phyloP scores from a whole-genome alignment of 1,140 invertebrate genomes.

The Lordiphosa collinella region DNA sequence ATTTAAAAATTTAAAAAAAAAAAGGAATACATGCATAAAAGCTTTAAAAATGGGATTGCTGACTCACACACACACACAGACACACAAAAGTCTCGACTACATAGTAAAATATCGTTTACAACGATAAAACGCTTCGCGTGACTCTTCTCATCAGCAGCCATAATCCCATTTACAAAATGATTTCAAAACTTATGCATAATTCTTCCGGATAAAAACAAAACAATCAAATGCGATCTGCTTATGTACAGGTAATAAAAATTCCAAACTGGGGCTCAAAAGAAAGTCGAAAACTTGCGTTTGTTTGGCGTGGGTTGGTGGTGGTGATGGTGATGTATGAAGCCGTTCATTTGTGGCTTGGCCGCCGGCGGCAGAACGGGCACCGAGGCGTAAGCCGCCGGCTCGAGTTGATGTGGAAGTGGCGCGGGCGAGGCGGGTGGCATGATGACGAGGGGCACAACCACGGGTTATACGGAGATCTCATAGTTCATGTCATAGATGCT shows the following conservation, averaged over 20 bases:
- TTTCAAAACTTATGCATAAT: no score
- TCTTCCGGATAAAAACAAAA: no score
- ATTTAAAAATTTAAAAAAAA: not conserved
- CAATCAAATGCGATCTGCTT: conserved; percentile 19
- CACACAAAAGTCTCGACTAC: no score
- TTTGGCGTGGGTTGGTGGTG: conserved; percentile 51
- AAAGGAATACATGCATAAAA: conserved; percentile 5
- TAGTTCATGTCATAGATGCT: conserved; percentile 98
- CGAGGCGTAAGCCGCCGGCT: conserved; percentile 61
- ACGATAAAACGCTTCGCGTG: conserved; percentile 6
- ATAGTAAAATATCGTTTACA: not conserved
- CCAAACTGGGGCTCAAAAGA: conserved; percentile 44
- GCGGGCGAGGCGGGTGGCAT: conserved; percentile 59
- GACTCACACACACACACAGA: not conserved
- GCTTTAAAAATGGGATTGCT: conserved; percentile 5
- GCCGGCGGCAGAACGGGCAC: conserved; percentile 39
- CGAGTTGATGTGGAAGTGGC: conserved; percentile 20
- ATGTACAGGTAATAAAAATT: conserved; percentile 18
- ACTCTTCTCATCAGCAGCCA: no score
- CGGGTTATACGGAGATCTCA: conserved; percentile 91
- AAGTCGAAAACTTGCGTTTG: conserved; percentile 76
- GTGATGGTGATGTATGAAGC: conserved; percentile 39
- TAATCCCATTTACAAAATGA: conserved; percentile 26
- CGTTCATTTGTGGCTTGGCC: conserved; percentile 37
- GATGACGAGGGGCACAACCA: conserved; percentile 73